Percentiles rank a stretch among this genome's conserved stretches.
Evolutionary conservation across 2,797 vertebrate genomes (phyloP).

Genomic region (Paguma larvata): DNA sequence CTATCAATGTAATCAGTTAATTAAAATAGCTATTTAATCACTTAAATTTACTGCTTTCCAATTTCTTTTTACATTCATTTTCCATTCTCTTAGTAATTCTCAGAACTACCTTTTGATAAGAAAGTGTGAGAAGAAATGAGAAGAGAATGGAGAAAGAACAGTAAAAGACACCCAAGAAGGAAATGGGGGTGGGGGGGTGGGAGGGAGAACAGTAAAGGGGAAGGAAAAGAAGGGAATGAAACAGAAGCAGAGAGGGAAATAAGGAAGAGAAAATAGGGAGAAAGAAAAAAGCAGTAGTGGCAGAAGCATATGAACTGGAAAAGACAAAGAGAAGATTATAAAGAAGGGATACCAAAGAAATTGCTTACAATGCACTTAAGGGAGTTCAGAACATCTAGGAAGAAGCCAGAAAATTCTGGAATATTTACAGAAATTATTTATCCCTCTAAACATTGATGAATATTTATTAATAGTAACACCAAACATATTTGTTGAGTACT

Average conservation of each 20-base stretch:
- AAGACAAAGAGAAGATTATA: not conserved
- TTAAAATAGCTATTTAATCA: not conserved
- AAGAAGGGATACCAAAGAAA: not conserved
- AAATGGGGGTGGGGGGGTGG: not conserved
- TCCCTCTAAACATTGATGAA: not conserved
- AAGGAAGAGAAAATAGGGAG: not conserved
- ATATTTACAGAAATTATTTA: not conserved
- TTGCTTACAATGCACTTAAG: not conserved
- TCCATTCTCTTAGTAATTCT: constrained; percentile 8
- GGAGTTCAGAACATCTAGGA: constrained; percentile 8
- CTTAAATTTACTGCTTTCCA: not conserved
- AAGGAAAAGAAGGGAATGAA: not conserved
- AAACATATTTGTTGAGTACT: not conserved
- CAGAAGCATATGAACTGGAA: not conserved
- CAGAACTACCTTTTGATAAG: not conserved
- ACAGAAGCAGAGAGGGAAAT: not conserved
- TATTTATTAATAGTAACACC: not conserved
- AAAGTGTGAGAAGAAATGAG: not conserved
- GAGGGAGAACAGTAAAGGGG: not conserved
- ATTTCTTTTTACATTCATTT: not conserved
- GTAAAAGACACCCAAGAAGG: not conserved
- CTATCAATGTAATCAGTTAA: not conserved
- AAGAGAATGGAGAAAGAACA: not conserved
- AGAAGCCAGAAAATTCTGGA: not conserved
- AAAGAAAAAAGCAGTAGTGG: not conserved